Evolutionary conservation across 2,888 invertebrate genomes (phyloP).

Genomic region (Pemphredon lugubris): DNA sequence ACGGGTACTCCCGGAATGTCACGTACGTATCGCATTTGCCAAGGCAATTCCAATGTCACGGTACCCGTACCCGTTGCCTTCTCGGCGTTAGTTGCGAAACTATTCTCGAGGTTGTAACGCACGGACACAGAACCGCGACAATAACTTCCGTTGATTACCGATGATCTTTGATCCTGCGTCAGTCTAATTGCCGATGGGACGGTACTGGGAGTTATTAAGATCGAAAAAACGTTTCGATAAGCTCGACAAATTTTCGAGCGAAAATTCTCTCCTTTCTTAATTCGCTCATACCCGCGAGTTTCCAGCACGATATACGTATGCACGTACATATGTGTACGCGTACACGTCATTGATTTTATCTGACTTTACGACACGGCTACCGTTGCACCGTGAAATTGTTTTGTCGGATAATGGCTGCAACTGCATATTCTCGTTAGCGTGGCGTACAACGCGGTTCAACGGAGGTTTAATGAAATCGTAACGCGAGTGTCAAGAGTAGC

Average conservation of each 20-base stretch:
- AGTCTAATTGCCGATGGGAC: no score
- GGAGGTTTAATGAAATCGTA: slow-evolving; percentile 31
- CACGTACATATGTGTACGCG: no score
- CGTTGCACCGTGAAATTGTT: slow-evolving; percentile 32
- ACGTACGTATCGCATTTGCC: slow-evolving; percentile 13
- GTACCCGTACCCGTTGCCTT: slow-evolving; percentile 1
- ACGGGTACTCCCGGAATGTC: slow-evolving; percentile 23
- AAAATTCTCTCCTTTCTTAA: no score
- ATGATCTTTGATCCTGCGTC: no score
- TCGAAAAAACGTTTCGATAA: no score
- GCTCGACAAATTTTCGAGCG: no score
- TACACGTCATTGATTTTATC: no score
- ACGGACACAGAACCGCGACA: neutral
- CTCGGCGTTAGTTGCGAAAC: slow-evolving; percentile 23
- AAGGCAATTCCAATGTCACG: slow-evolving; percentile 30
- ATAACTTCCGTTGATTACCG: no score
- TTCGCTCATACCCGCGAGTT: no score
- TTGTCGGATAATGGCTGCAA: slow-evolving; percentile 6
- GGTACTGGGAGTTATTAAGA: no score
- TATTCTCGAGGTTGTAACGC: slow-evolving; percentile 14
- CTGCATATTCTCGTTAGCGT: slow-evolving; percentile 1
- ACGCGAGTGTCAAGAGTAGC: slow-evolving; percentile 9
- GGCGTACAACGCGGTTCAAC: slow-evolving; percentile 18
- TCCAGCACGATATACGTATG: no score
- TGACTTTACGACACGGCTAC: no score